Conservation (phyloP, 1,140 invertebrate genomes). For the Drosophila littoralis region DNA sequence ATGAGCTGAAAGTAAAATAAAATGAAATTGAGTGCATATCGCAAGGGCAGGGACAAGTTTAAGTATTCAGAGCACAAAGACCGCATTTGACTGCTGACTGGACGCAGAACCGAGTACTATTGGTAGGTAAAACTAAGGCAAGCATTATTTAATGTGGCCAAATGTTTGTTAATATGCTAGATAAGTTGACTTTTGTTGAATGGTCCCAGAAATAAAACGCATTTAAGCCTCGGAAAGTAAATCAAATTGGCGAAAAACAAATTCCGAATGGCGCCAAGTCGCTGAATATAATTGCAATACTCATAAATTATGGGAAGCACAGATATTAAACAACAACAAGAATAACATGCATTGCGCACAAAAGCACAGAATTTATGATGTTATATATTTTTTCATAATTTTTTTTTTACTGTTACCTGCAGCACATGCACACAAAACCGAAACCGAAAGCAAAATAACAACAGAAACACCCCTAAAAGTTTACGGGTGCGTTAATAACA, state of each 20-base stretch:
- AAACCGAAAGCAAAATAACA: constrained; percentile 38
- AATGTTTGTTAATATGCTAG: constrained; percentile 40
- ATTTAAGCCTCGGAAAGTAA: constrained; percentile 43
- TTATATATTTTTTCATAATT: constrained; percentile 19
- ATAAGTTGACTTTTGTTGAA: constrained; percentile 6
- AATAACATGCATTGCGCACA: constrained; percentile 33
- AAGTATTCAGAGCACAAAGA: constrained; percentile 39
- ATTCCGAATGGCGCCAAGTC: constrained; percentile 57
- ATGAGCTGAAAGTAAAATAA: constrained; percentile 76
- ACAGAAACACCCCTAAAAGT: constrained; percentile 49
- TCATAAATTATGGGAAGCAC: constrained; percentile 52
- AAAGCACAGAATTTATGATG: constrained; percentile 48
- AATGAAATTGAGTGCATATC: constrained; percentile 67
- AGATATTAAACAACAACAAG: constrained; percentile 12
- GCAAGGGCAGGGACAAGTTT: constrained; percentile 16
- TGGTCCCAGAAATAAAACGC: constrained; percentile 1
- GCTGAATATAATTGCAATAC: constrained; percentile 62
- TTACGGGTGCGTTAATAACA: constrained; percentile 44
- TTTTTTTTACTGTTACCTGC: constrained; percentile 24
- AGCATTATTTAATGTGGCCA: constrained; percentile 32
- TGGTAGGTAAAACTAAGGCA: background rate
- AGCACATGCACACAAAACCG: constrained; percentile 4
- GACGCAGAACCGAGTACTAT: background rate
- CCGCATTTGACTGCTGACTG: constrained; percentile 23
- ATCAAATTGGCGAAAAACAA: constrained; percentile 64